Evolutionary conservation across 2,888 invertebrate genomes (phyloP).

Genomic region (Agriopis aurantiaria): DNA sequence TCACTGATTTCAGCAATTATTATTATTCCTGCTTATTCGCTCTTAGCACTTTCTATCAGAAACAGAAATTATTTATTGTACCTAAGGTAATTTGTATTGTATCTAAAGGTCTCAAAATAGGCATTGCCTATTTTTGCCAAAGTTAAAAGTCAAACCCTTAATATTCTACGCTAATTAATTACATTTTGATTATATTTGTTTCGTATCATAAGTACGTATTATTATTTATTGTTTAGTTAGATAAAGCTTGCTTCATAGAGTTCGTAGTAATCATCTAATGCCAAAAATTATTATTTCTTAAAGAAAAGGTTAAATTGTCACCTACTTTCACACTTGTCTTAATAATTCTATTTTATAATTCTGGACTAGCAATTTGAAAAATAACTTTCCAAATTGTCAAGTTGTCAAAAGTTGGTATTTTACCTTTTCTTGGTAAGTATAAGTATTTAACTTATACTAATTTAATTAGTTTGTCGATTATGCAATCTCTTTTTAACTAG

Average conservation of each 20-base stretch:
- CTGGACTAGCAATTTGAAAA: no score
- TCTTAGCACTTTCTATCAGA: neutral
- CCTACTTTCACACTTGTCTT: neutral
- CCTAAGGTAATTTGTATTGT: no score
- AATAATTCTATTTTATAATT: no score
- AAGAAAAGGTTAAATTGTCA: neutral
- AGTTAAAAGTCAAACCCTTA: slow-evolving; percentile 31
- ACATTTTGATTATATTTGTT: slow-evolving; percentile 24
- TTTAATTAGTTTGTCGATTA: no score
- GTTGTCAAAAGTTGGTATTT: no score
- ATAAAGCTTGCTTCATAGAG: slow-evolving; percentile 79
- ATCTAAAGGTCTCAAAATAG: neutral
- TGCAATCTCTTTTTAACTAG: no score
- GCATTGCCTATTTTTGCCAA: slow-evolving; percentile 15
- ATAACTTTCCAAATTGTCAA: no score
- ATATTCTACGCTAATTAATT: slow-evolving; percentile 28
- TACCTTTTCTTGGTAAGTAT: no score
- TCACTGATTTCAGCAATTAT: no score
- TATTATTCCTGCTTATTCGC: no score
- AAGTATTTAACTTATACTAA: no score
- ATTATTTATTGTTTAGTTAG: slow-evolving; percentile 68
- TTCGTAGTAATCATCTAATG: slow-evolving; percentile 35
- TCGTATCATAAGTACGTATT: slow-evolving; percentile 64
- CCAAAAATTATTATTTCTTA: neutral
- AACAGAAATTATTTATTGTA: neutral